phyloP scores from a whole-genome alignment of 2,888 invertebrate genomes.

The Lasius fuliginosus region DNA sequence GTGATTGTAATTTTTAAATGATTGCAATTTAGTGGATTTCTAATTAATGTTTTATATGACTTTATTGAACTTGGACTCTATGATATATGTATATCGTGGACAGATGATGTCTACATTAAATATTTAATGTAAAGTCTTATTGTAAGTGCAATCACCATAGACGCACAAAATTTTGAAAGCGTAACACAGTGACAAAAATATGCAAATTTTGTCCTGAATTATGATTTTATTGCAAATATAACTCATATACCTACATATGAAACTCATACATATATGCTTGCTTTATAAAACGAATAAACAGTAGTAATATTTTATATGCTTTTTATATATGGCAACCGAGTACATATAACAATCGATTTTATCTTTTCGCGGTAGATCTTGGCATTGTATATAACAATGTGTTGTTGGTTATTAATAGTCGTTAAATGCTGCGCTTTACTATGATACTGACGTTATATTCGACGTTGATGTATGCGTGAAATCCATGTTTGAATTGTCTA shows the following conservation, averaged over 20 bases:
- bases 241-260: neutral
- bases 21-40: slow-evolving; percentile 2
- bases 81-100: neutral
- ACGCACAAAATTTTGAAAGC: neutral
- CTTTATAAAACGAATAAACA: neutral
- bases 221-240: neutral
- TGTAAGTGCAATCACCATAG: neutral
- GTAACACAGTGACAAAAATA: neutral
- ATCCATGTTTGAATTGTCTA: slow-evolving; percentile 34
- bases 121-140: slow-evolving; percentile 15
- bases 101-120: neutral
- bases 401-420: slow-evolving; percentile 16
- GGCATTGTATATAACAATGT: slow-evolving; percentile 3
- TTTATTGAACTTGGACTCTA: neutral
- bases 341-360: slow-evolving; percentile 5
- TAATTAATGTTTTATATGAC: neutral
- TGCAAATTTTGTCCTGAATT: neutral
- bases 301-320: neutral
- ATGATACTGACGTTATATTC: slow-evolving; percentile 16
- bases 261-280: neutral
- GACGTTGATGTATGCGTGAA: slow-evolving; percentile 40
- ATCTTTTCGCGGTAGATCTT: slow-evolving; percentile 1
- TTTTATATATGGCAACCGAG: neutral
- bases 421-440: slow-evolving; percentile 15
- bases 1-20: neutral